A percentile compares a stretch with the other conserved stretches of the same genome.
These are phyloP conservation scores for Ciconia stormi DNA, from an alignment of 2,113 vertebrate species.

Conservation along the genomic window DNA sequence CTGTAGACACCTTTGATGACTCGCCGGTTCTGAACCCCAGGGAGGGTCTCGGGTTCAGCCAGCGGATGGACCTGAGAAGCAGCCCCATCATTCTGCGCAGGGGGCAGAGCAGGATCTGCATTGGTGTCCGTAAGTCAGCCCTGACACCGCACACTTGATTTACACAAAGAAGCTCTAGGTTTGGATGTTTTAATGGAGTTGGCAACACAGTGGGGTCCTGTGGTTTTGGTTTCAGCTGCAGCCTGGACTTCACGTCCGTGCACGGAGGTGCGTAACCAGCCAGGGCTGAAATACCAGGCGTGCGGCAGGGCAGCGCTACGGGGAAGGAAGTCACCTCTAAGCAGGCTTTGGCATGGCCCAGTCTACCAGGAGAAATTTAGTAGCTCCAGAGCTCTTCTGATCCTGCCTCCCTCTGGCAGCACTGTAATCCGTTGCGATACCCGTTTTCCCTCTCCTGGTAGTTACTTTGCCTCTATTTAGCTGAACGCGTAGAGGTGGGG, in stretches of 20 bases:
- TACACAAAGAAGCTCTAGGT: not conserved
- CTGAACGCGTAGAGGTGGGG: not conserved
- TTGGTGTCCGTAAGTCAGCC: rapidly evolving
- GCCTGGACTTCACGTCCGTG: not conserved
- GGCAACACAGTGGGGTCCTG: not conserved
- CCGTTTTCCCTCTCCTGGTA: not conserved
- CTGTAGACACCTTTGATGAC: not conserved
- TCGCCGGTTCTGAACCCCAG: not conserved
- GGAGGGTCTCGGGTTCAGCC: not conserved
- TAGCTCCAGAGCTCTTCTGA: not conserved
- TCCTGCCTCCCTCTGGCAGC: not conserved
- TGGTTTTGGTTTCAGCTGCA: not conserved
- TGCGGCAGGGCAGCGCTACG: not conserved
- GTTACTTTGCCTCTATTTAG: not conserved
- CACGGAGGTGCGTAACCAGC: not conserved
- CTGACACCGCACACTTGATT: not conserved
- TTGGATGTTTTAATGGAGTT: not conserved
- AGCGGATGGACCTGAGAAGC: not conserved
- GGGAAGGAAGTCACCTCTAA: not conserved
- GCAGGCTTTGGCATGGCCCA: not conserved
- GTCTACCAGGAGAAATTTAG: not conserved
- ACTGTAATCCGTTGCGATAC: not conserved
- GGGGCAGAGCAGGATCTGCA: not conserved
- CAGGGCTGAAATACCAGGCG: not conserved
- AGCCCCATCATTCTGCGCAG: not conserved